These are phyloP conservation scores for Eidolon dupreanum DNA, from an alignment of 2,797 vertebrate genomes.

Conservation along the genomic window DNA sequence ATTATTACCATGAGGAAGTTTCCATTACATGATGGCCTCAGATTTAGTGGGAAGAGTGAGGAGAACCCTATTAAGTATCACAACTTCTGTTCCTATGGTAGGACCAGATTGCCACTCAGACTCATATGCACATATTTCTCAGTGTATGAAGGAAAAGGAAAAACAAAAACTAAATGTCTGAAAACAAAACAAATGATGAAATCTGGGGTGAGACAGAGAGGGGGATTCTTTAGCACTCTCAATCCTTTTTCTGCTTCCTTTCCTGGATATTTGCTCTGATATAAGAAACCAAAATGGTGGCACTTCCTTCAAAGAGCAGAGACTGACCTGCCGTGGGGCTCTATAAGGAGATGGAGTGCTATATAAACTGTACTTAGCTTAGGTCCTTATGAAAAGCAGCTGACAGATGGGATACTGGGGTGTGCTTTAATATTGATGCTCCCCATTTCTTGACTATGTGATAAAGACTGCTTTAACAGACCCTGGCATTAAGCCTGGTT, in stretches of 20 bases:
- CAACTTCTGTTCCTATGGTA: background rate
- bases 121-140: slow-evolving; percentile 36
- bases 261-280: slow-evolving; percentile 1
- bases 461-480: background rate
- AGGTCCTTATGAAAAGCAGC: slow-evolving; percentile 39
- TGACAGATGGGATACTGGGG: slow-evolving; percentile 42
- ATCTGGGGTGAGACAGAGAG: background rate
- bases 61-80: background rate
- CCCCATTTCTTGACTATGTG: slow-evolving; percentile 67
- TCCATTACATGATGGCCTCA: background rate
- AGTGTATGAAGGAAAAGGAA: slow-evolving; percentile 42
- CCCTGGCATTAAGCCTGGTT: slow-evolving; percentile 8
- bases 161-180: slow-evolving; percentile 35
- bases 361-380: slow-evolving; percentile 56
- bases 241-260: slow-evolving; percentile 9
- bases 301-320: slow-evolving; percentile 55
- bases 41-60: background rate
- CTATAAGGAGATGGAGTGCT: background rate
- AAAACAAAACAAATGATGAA: slow-evolving; percentile 53
- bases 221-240: background rate
- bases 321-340: slow-evolving; percentile 10
- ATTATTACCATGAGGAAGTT: background rate
- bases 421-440: slow-evolving; percentile 56
- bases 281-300: slow-evolving; percentile 67
- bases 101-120: slow-evolving; percentile 46